phyloP scores from a whole-genome alignment of 2,797 vertebrate species.

The Lateolabrax maculatus region DNA sequence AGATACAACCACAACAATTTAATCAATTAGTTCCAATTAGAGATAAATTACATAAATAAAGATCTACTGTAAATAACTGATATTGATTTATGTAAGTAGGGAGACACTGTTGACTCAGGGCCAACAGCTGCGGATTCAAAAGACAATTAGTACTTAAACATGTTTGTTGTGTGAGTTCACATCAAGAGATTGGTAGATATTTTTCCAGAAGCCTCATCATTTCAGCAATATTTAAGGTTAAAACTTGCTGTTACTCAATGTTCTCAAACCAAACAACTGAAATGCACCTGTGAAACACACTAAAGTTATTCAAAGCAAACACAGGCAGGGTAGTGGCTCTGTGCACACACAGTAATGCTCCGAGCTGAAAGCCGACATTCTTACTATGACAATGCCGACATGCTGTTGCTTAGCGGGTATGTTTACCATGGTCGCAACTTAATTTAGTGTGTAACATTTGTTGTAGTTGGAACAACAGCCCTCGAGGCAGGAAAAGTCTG shows the following conservation, averaged over 20 bases:
- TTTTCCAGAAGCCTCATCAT: neutral
- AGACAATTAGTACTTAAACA: conserved; percentile 33
- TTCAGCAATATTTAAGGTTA: neutral
- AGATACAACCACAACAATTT: neutral
- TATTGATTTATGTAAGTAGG: conserved; percentile 47
- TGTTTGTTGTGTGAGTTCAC: neutral
- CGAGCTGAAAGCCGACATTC: neutral
- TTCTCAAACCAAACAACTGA: neutral
- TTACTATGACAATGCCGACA: neutral
- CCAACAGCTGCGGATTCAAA: conserved; percentile 29
- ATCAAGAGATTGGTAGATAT: neutral
- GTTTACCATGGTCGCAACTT: neutral
- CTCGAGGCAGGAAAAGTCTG: too few relatives aligned
- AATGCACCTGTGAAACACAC: neutral
- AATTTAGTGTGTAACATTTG: neutral
- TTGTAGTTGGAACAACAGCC: too few relatives aligned
- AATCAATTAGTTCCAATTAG: conserved; percentile 45
- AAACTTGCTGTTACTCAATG: neutral
- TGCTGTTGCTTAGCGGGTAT: neutral
- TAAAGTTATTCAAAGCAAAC: neutral
- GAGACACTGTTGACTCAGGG: neutral
- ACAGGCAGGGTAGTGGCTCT: neutral
- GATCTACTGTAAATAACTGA: conserved; percentile 23
- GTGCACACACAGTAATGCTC: neutral
- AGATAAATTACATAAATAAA: conserved; percentile 39